Conservation (phyloP, 2,797 vertebrate genomes). For the Leuciscus waleckii region DNA sequence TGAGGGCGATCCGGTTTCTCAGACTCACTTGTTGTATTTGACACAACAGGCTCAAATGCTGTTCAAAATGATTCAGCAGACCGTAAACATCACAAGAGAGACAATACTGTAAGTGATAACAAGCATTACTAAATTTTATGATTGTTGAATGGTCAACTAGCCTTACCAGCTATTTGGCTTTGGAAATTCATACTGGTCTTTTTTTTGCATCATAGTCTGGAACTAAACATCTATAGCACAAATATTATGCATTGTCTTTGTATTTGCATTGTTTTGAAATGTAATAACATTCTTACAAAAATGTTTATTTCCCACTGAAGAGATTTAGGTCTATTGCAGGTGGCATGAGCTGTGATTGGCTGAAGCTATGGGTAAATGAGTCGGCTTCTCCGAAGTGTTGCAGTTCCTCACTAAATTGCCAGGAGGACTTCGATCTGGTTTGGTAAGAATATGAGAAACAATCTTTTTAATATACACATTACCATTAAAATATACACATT, state of each 20-base stretch:
- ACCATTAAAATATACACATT: background rate
- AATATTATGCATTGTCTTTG: background rate
- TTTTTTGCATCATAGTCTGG: background rate
- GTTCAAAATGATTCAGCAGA: constrained; percentile 72
- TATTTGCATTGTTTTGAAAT: background rate
- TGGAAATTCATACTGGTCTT: background rate
- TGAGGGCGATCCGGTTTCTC: constrained; percentile 52
- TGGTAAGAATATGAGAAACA: constrained; percentile 77
- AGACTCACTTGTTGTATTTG: constrained; percentile 62
- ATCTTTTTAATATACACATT: background rate
- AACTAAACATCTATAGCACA: background rate
- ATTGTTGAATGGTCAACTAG: background rate
- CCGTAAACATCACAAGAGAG: constrained; percentile 71
- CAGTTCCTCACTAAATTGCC: constrained; percentile 79
- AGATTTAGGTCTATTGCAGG: constrained; percentile 81
- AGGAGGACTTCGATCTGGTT: constrained; percentile 79
- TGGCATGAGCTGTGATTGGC: constrained; percentile 83
- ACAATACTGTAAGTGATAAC: constrained; percentile 71
- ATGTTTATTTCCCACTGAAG: constrained; percentile 67
- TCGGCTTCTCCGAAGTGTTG: constrained; percentile 82
- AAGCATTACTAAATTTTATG: constrained; percentile 16
- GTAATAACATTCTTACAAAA: background rate
- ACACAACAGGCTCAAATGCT: constrained; percentile 78
- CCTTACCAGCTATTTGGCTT: background rate
- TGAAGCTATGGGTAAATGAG: constrained; percentile 79